Conservation (phyloP, 2,888 invertebrate genomes). For the Trachelus iudaicus region DNA sequence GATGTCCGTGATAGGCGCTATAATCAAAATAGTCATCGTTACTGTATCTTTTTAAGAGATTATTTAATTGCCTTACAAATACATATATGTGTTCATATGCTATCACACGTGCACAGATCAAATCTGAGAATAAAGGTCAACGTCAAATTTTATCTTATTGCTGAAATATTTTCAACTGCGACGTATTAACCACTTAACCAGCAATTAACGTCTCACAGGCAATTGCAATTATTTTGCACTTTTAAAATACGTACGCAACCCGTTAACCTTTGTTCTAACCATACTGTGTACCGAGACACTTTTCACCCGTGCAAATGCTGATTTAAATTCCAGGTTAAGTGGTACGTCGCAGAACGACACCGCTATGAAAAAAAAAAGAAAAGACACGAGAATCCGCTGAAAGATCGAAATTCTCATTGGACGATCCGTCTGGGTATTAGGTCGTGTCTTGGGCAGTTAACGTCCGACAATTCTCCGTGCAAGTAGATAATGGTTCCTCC, state of each 20-base stretch:
- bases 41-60: neutral
- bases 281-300: too few species aligned
- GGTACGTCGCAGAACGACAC: neutral
- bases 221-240: too few species aligned
- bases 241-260: too few species aligned
- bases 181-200: neutral
- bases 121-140: neutral
- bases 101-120: neutral
- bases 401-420: neutral
- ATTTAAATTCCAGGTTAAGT: too few species aligned
- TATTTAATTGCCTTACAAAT: neutral
- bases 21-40: neutral
- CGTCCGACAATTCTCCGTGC: neutral
- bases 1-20: conserved; percentile 99
- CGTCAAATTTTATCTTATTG: neutral
- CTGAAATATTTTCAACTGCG: conserved; percentile 8
- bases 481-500: neutral
- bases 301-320: too few species aligned
- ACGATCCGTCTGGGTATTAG: neutral
- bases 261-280: too few species aligned
- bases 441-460: neutral
- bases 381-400: neutral
- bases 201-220: too few species aligned
- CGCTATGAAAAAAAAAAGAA: neutral
- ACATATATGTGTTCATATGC: neutral